Evolutionary conservation across 2,113 vertebrate species (phyloP).

Genomic region (Siniperca knerii): DNA sequence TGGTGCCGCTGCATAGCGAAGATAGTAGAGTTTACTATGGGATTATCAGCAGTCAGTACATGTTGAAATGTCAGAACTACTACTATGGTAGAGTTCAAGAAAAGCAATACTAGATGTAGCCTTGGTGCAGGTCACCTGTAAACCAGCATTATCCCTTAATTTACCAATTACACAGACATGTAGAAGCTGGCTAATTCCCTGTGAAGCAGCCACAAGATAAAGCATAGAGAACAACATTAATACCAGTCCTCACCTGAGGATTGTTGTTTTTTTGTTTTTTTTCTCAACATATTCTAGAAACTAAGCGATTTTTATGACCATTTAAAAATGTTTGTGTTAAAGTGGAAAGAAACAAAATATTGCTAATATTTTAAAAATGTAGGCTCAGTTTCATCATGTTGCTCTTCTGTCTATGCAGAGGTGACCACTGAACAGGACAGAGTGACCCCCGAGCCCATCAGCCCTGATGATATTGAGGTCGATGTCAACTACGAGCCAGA

Average conservation of each 20-base stretch:
- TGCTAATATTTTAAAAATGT: background rate
- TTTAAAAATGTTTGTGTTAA: background rate
- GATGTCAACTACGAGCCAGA: constrained; percentile 94
- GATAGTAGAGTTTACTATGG: background rate
- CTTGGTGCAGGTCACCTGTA: background rate
- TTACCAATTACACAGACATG: background rate
- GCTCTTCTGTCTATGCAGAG: constrained; percentile 70
- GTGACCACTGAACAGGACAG: constrained; percentile 84
- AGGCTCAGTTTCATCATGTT: background rate
- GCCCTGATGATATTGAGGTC: constrained; percentile 92
- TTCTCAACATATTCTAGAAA: background rate
- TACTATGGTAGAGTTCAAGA: background rate
- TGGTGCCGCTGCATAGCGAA: background rate
- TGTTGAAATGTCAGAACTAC: background rate
- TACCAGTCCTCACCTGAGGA: background rate
- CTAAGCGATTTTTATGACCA: background rate
- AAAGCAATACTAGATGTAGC: background rate
- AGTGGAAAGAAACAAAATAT: background rate
- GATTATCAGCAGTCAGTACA: background rate
- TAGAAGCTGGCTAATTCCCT: background rate
- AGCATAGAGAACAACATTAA: background rate
- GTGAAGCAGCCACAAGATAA: background rate
- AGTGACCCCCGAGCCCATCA: constrained; percentile 86
- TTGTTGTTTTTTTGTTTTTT: too few species aligned
- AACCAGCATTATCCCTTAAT: background rate